phyloP scores from a whole-genome alignment of 2,888 invertebrate genomes.

The Bombylius discolor region DNA sequence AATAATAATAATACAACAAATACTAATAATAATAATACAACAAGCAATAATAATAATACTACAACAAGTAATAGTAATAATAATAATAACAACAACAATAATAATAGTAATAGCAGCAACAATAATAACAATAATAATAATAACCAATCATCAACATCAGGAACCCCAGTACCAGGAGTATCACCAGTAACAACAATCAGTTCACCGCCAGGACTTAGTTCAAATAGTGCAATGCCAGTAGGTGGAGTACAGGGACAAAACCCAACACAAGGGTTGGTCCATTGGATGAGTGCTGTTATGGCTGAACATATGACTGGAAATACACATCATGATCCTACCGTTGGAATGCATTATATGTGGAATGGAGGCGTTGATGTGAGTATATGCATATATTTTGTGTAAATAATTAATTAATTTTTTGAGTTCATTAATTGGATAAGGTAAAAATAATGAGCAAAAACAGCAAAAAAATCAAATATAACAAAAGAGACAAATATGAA shows the following conservation, averaged over 20 bases:
- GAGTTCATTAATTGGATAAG: no score
- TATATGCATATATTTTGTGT: constrained; percentile 9
- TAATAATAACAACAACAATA: neutral
- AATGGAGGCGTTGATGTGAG: constrained; percentile 38
- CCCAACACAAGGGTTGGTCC: constrained; percentile 70
- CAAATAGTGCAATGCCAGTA: constrained; percentile 29
- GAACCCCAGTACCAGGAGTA: constrained; percentile 28
- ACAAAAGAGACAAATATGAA: neutral
- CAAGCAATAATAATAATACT: constrained; percentile 15
- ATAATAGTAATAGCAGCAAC: constrained; percentile 40
- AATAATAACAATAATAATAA: constrained; percentile 9
- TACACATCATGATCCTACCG: constrained; percentile 50
- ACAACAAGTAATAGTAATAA: constrained; percentile 10
- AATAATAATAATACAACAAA: constrained; percentile 13
- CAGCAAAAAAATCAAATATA: no score
- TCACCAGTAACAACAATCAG: constrained; percentile 16
- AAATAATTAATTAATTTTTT: no score
- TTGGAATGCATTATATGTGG: constrained; percentile 39
- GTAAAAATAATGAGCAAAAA: no score
- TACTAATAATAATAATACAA: constrained; percentile 10
- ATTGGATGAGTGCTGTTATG: constrained; percentile 92
- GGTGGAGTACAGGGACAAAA: constrained; percentile 44
- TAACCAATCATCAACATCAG: constrained; percentile 19
- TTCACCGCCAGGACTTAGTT: constrained; percentile 15
- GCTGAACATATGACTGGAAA: constrained; percentile 82